Conservation (phyloP, 2,113 vertebrate genomes). For the Menidia beryllina region DNA sequence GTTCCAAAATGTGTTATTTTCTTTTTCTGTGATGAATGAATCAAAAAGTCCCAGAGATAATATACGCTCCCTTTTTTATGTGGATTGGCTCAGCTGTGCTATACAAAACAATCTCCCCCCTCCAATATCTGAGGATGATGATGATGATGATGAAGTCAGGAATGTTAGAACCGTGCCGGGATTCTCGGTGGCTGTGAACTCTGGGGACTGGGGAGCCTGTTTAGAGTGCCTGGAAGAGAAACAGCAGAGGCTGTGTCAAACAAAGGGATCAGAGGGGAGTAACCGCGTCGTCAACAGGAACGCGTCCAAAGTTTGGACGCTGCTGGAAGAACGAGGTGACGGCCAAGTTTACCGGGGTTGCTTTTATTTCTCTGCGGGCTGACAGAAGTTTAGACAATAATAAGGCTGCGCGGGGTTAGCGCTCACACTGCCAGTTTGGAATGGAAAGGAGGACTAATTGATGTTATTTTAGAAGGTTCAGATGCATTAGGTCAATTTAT, state of each 20-base stretch:
- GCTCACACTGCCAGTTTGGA: neutral
- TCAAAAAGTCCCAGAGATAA: too few species aligned
- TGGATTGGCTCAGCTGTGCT: neutral
- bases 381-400: constrained; percentile 9
- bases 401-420: neutral
- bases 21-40: too few species aligned
- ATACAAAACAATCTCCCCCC: too few species aligned
- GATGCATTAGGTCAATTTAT: neutral
- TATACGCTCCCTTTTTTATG: too few species aligned
- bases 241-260: constrained; percentile 49
- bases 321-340: constrained; percentile 3
- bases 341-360: constrained; percentile 11
- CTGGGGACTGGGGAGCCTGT: constrained; percentile 10
- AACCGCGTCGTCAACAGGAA: neutral
- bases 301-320: constrained; percentile 6
- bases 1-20: too few species aligned
- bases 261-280: constrained; percentile 6
- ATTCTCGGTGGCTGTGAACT: constrained; percentile 30
- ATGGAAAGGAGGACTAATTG: neutral
- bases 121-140: too few species aligned
- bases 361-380: constrained; percentile 7
- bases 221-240: constrained; percentile 12
- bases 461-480: constrained; percentile 1
- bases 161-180: constrained; percentile 31
- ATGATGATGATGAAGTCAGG: too few species aligned